Percentiles rank a stretch among this genome's conserved stretches.
Evolutionary conservation across 2,113 vertebrate species (phyloP).

Genomic region (rabbit (Oryctolagus cuniculus)): DNA sequence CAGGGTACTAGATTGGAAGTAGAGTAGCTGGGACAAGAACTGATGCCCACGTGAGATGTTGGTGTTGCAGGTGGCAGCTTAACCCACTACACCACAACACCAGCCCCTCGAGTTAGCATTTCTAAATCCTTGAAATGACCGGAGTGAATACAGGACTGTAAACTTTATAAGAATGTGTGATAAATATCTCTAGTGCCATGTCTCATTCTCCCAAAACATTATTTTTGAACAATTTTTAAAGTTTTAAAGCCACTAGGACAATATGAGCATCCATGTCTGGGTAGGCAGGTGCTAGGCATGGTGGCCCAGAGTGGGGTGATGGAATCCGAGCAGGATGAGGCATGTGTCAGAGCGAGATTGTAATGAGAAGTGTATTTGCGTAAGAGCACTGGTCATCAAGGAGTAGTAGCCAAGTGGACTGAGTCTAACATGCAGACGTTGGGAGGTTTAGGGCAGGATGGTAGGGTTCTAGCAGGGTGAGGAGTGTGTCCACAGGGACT

Average conservation of each 20-base stretch:
- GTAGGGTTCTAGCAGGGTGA: accelerated
- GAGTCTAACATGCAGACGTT: neutral
- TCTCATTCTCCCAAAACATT: neutral
- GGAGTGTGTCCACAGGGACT: neutral
- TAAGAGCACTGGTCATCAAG: neutral
- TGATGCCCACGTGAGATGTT: no score
- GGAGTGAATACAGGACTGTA: neutral
- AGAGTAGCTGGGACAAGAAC: no score
- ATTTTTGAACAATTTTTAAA: neutral
- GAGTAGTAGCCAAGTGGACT: neutral
- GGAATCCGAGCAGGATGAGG: neutral
- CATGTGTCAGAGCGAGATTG: neutral
- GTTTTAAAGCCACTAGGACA: neutral
- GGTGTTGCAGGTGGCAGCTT: no score
- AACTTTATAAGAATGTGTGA: neutral
- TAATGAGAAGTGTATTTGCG: neutral
- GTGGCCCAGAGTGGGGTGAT: neutral
- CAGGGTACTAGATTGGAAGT: no score
- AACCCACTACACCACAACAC: no score
- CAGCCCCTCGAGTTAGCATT: neutral
- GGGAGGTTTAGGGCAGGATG: neutral
- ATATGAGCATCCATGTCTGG: neutral
- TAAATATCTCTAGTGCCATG: neutral
- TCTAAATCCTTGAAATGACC: neutral
- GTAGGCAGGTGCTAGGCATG: neutral